These are phyloP conservation scores for Balearica regulorum DNA, from an alignment of 2,797 vertebrate species.

Conservation along the genomic window DNA sequence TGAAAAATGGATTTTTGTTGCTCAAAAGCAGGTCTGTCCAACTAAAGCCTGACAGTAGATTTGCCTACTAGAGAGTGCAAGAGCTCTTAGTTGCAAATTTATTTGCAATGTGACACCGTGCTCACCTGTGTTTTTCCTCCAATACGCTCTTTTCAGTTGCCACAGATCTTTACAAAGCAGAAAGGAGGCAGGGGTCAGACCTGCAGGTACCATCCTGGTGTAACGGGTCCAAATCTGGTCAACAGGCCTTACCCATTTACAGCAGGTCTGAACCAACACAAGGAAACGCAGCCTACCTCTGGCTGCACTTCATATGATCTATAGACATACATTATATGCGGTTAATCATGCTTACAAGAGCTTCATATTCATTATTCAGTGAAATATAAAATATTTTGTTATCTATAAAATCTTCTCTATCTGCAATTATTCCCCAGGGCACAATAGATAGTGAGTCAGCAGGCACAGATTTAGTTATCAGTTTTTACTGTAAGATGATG, in stretches of 20 bases:
- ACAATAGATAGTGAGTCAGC: conserved; percentile 33
- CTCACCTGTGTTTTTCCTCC: neutral
- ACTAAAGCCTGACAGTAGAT: neutral
- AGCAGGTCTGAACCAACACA: neutral
- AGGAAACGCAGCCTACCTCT: neutral
- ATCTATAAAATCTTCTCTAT: conserved; percentile 28
- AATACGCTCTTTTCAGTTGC: neutral
- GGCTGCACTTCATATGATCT: neutral
- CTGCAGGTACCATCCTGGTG: neutral
- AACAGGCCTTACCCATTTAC: neutral
- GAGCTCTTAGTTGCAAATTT: neutral
- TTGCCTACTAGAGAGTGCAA: neutral
- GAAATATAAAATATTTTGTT: neutral
- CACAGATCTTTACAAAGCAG: neutral
- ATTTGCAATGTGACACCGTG: accelerated
- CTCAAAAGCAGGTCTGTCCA: neutral
- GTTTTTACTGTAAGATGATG: conserved; percentile 58
- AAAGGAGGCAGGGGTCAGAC: neutral
- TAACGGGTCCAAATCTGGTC: neutral
- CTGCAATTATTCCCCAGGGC: conserved; percentile 19
- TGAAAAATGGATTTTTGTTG: neutral
- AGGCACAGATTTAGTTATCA: conserved; percentile 42
- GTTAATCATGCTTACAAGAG: neutral
- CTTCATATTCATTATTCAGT: neutral
- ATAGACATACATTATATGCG: neutral